Conservation (phyloP, 2,888 invertebrate genomes). For the Coenonympha arcania region DNA sequence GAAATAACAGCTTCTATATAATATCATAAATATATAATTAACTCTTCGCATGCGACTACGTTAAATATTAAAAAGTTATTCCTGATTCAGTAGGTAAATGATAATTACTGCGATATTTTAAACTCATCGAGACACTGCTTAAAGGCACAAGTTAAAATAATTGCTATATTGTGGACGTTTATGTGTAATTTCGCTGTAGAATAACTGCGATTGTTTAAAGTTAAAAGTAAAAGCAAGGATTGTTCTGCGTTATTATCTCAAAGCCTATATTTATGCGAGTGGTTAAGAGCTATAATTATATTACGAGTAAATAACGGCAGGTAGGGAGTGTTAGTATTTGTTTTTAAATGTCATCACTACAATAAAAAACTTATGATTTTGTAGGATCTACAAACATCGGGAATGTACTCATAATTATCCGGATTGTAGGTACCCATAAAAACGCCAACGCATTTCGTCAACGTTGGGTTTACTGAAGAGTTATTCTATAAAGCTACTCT, state of each 20-base stretch:
- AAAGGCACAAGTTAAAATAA: neutral
- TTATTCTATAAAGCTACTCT: too few relatives aligned
- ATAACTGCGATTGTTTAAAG: constrained; percentile 8
- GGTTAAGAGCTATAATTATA: constrained; percentile 3
- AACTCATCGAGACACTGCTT: neutral
- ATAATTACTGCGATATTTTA: neutral
- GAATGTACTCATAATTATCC: too few relatives aligned
- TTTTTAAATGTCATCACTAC: constrained; percentile 2
- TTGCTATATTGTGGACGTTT: constrained; percentile 2
- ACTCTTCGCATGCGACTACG: too few relatives aligned
- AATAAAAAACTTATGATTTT: neutral
- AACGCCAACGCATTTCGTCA: too few relatives aligned
- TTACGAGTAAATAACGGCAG: neutral
- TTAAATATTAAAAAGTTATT: neutral
- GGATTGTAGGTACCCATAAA: too few relatives aligned
- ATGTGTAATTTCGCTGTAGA: constrained; percentile 8
- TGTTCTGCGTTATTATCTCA: constrained; percentile 9
- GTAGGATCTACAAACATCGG: too few relatives aligned
- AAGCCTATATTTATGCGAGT: constrained; percentile 10
- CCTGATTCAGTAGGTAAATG: neutral
- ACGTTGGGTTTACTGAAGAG: too few relatives aligned
- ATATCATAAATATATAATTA: too few relatives aligned
- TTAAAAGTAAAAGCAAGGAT: constrained; percentile 4
- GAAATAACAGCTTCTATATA: too few relatives aligned
- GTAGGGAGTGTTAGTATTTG: constrained; percentile 1